phyloP scores from a whole-genome alignment of 1,140 invertebrate species.

The Sycophaga agraensis region DNA sequence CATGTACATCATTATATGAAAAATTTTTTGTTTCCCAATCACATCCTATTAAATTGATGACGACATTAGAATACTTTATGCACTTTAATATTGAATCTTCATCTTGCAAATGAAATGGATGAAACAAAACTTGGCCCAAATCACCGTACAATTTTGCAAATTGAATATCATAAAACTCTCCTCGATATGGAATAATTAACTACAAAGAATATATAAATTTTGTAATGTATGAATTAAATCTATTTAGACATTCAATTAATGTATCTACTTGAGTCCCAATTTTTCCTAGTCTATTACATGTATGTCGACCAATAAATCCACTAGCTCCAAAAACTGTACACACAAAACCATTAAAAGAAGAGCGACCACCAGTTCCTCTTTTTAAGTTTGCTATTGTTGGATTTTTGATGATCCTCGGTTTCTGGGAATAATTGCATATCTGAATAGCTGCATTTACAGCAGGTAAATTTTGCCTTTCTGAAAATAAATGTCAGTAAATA shows the following conservation, averaged over 20 bases:
- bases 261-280: slow-evolving; percentile 73
- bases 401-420: slow-evolving; percentile 49
- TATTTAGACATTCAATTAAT: neutral
- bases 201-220: slow-evolving; percentile 55
- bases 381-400: slow-evolving; percentile 68
- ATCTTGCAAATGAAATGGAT: slow-evolving; percentile 83
- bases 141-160: slow-evolving; percentile 86
- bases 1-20: slow-evolving; percentile 78
- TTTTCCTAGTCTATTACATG: slow-evolving; percentile 88
- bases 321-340: slow-evolving; percentile 94
- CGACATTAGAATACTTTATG: slow-evolving; percentile 95
- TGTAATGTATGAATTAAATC: too few species aligned
- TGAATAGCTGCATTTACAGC: slow-evolving; percentile 34
- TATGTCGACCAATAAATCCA: slow-evolving; percentile 83
- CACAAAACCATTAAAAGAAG: slow-evolving; percentile 94
- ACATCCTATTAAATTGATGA: slow-evolving; percentile 92
- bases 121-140: slow-evolving; percentile 92
- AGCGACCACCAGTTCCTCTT: slow-evolving; percentile 89
- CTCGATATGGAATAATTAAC: slow-evolving; percentile 90
- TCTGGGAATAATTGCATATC: slow-evolving; percentile 45
- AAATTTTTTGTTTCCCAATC: slow-evolving; percentile 93
- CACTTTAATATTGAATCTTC: slow-evolving; percentile 85
- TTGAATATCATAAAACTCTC: slow-evolving; percentile 77
- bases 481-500: neutral
- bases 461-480: slow-evolving; percentile 39